Conservation (phyloP, 2,888 invertebrate genomes). For the Clivina fossor region DNA sequence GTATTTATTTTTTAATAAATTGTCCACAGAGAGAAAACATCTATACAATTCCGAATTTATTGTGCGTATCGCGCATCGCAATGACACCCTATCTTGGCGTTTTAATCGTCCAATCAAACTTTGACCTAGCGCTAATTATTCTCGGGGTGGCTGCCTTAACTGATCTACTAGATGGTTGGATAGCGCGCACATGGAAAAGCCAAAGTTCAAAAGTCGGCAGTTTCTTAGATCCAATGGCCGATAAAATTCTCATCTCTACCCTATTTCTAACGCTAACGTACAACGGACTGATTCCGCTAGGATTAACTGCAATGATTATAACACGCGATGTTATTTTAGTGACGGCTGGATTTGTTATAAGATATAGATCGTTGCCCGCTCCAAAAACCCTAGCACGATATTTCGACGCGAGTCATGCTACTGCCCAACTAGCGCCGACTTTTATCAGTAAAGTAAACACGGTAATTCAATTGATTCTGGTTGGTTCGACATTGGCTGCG, state of each 20-base stretch:
- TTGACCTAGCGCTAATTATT: constrained; percentile 76
- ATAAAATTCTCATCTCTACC: constrained; percentile 90
- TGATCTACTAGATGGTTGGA: constrained; percentile 95
- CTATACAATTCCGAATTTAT: constrained; percentile 88
- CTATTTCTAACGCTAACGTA: constrained; percentile 86
- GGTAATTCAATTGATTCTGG: constrained; percentile 80
- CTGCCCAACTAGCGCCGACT: constrained; percentile 91
- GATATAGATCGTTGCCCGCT: constrained; percentile 85
- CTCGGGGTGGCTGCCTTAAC: constrained; percentile 86
- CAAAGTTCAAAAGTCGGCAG: constrained; percentile 94
- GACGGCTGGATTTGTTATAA: constrained; percentile 82
- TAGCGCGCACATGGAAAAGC: constrained; percentile 87
- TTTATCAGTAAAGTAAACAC: constrained; percentile 95
- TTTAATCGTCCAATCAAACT: constrained; percentile 81
- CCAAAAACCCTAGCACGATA: constrained; percentile 87
- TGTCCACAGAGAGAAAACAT: constrained; percentile 75
- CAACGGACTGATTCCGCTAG: constrained; percentile 79
- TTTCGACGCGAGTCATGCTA: constrained; percentile 89
- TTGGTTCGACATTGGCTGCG: constrained; percentile 85
- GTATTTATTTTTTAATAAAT: constrained; percentile 20
- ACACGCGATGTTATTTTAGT: constrained; percentile 81
- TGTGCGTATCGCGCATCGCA: constrained; percentile 82
- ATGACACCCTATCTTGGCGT: constrained; percentile 88
- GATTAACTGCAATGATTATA: constrained; percentile 79
- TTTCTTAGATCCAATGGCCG: constrained; percentile 95